Evolutionary conservation across 2,113 vertebrate species (phyloP).

Genomic region (Percina caprodes): DNA sequence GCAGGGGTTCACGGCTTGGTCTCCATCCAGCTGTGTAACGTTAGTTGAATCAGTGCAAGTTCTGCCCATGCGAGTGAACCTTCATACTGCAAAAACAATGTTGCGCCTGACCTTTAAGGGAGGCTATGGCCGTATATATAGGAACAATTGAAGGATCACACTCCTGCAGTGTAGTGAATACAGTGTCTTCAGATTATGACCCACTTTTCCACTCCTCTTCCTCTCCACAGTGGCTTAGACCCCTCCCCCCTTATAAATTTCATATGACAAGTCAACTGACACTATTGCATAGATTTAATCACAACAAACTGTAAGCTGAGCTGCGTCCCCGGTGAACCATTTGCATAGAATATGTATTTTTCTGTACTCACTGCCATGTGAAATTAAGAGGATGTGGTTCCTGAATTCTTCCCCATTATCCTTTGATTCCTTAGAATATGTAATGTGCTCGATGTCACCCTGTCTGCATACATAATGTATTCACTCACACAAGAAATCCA

Average conservation of each 20-base stretch:
- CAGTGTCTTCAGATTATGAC: constrained; percentile 61
- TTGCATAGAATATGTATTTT: constrained; percentile 7
- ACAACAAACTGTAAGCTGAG: constrained; percentile 44
- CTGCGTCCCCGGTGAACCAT: constrained; percentile 20
- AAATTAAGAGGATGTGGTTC: constrained; percentile 30
- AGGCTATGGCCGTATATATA: not conserved
- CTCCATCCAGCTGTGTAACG: constrained; percentile 31
- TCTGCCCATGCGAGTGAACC: constrained; percentile 7
- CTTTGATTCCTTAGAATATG: constrained; percentile 33
- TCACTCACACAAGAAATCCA: constrained; percentile 25
- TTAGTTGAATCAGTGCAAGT: not conserved
- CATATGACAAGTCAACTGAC: constrained; percentile 56
- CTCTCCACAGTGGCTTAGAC: constrained; percentile 35
- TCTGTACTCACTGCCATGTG: constrained; percentile 19
- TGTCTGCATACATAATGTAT: constrained; percentile 40
- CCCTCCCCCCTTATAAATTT: constrained; percentile 63
- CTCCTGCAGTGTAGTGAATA: constrained; percentile 28
- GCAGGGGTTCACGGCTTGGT: constrained; percentile 21
- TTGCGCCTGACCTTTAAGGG: constrained; percentile 24
- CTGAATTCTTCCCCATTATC: constrained; percentile 18
- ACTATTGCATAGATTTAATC: constrained; percentile 46
- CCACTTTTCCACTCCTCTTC: constrained; percentile 65
- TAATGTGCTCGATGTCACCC: constrained; percentile 20
- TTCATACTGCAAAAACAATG: constrained; percentile 18
- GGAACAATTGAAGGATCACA: constrained; percentile 22